Conservation (phyloP, 2,113 vertebrate genomes). For the Siphamia tubifer region DNA sequence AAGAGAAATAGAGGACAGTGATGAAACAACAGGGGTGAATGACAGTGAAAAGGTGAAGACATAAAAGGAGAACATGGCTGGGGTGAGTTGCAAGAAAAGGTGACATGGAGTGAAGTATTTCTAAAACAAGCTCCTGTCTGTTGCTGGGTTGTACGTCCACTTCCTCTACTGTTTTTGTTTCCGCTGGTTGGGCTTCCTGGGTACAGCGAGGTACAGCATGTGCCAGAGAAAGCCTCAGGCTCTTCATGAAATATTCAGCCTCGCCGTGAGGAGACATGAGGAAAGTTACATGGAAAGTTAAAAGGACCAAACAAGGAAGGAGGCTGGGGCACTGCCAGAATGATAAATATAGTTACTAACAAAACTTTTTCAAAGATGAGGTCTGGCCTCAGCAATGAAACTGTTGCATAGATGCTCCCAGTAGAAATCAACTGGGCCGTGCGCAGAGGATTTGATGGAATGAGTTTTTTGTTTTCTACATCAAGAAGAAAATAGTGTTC, state of each 20-base stretch:
- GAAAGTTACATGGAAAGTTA: conserved; percentile 69
- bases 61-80: background rate
- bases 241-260: conserved; percentile 76
- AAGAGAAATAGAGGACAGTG: background rate
- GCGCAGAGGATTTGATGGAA: conserved; percentile 26
- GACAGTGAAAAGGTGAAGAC: background rate
- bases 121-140: conserved; percentile 42
- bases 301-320: conserved; percentile 64
- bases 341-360: conserved; percentile 53
- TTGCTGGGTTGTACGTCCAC: conserved; percentile 46
- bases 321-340: conserved; percentile 41
- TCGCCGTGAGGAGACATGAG: conserved; percentile 71
- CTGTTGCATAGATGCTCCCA: conserved; percentile 26
- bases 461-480: background rate
- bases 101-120: conserved; percentile 24
- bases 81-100: background rate
- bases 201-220: conserved; percentile 50
- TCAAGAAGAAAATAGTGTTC: conserved; percentile 14
- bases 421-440: conserved; percentile 11
- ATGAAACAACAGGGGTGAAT: background rate
- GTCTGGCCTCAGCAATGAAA: conserved; percentile 21
- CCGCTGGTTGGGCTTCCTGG: conserved; percentile 39
- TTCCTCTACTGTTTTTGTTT: conserved; percentile 51
- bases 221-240: conserved; percentile 71
- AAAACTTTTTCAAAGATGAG: conserved; percentile 49